Conservation (phyloP, 2,888 invertebrate species). For the Megaustenia siamemsis region DNA sequence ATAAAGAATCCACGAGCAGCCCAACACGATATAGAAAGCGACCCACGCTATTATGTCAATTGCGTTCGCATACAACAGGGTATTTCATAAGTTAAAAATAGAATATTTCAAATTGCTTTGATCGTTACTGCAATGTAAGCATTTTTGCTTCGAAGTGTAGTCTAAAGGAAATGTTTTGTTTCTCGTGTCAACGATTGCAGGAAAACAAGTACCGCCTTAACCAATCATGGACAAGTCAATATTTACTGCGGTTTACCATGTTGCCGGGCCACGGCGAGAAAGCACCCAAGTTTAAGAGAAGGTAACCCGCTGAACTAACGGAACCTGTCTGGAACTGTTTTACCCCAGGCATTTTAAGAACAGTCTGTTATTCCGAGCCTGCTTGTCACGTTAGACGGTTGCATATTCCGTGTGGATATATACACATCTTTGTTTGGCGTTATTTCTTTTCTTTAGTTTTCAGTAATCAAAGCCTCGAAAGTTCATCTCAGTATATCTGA, state of each 20-base stretch:
- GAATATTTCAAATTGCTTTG: neutral
- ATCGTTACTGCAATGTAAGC: neutral
- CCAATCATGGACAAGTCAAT: conserved; percentile 53
- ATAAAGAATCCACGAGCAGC: too few species aligned
- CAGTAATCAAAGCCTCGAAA: too few species aligned
- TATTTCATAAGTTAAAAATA: too few species aligned
- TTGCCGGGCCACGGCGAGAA: conserved; percentile 62
- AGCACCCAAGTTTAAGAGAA: neutral
- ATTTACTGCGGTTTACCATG: conserved; percentile 73
- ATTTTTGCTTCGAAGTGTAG: neutral
- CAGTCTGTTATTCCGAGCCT: neutral
- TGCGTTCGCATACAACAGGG: too few species aligned
- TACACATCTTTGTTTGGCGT: too few species aligned
- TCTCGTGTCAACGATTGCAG: conserved; percentile 61
- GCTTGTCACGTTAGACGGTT: neutral
- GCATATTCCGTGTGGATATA: neutral
- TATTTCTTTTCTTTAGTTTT: too few species aligned
- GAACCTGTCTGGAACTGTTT: neutral
- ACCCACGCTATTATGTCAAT: too few species aligned
- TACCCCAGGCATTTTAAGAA: neutral
- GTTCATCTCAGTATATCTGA: too few species aligned
- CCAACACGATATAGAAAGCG: too few species aligned
- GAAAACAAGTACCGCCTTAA: conserved; percentile 56
- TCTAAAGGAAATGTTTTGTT: conserved; percentile 52
- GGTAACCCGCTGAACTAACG: neutral